Evolutionary conservation across 2,888 invertebrate species (phyloP).

Genomic region (Tetranychus piercei): DNA sequence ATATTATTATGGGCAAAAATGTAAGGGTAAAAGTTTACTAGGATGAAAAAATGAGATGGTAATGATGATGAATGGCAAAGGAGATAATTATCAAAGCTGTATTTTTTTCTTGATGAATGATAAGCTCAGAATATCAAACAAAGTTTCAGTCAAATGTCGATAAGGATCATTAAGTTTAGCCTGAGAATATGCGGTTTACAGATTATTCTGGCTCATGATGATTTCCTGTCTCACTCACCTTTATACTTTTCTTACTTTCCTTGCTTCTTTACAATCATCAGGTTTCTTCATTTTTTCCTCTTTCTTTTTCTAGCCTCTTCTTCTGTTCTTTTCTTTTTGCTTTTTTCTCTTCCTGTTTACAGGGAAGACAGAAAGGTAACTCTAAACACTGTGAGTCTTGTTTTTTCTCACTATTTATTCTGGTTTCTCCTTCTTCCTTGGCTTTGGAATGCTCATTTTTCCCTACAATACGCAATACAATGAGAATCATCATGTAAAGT

Average conservation of each 20-base stretch:
- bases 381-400: constrained; percentile 6
- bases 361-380: not conserved
- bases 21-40: not conserved
- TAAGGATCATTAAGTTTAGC: not conserved
- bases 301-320: not conserved
- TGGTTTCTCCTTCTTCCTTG: not conserved
- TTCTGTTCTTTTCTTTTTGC: not conserved
- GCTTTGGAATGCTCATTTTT: not conserved
- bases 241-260: not conserved
- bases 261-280: too few species aligned
- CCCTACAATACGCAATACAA: not conserved
- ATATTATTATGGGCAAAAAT: not conserved
- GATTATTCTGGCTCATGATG: not conserved
- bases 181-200: not conserved
- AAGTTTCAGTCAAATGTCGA: not conserved
- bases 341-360: not conserved
- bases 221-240: constrained; percentile 1
- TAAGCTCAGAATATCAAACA: not conserved
- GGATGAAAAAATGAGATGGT: not conserved
- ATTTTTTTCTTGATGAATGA: not conserved
- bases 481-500: not conserved
- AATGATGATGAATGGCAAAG: not conserved
- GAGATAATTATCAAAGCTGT: not conserved
- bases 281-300: not conserved
- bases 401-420: not conserved